Percentiles rank a stretch among this genome's conserved stretches.
These are phyloP conservation scores for Pithys albifrons DNA, from an alignment of 2,113 vertebrate species.

Conservation along the genomic window DNA sequence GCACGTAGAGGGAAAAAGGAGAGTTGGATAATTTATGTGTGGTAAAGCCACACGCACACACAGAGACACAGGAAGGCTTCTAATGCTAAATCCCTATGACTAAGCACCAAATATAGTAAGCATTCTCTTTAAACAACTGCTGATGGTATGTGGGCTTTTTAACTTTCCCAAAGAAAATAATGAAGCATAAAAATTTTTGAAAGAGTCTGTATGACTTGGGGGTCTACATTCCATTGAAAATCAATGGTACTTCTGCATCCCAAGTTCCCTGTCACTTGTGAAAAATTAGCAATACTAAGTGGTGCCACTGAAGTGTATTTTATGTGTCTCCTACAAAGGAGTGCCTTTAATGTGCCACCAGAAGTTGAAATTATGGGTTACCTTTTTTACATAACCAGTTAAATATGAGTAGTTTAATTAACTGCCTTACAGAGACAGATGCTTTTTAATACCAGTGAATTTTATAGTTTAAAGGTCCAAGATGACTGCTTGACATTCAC, in stretches of 20 bases:
- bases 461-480: background rate
- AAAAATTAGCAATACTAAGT: background rate
- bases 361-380: background rate
- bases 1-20: slow-evolving; percentile 23
- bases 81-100: slow-evolving; percentile 35
- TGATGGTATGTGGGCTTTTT: slow-evolving; percentile 11
- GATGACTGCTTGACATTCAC: background rate
- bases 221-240: slow-evolving; percentile 4
- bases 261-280: background rate
- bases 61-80: slow-evolving; percentile 25
- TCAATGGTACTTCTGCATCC: background rate
- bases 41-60: slow-evolving; percentile 44
- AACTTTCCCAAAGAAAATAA: slow-evolving; percentile 30
- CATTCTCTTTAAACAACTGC: slow-evolving; percentile 37
- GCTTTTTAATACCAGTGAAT: background rate
- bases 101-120: slow-evolving; percentile 45
- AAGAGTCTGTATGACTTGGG: background rate
- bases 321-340: background rate
- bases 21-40: slow-evolving; percentile 64
- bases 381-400: slow-evolving; percentile 4
- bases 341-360: background rate
- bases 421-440: background rate
- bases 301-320: background rate
- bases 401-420: slow-evolving; percentile 22
- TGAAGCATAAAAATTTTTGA: background rate